A percentile compares a stretch with the other conserved stretches of the same genome.
Evolutionary conservation across 2,797 vertebrate species (phyloP).

Genomic region (Pterois miles): DNA sequence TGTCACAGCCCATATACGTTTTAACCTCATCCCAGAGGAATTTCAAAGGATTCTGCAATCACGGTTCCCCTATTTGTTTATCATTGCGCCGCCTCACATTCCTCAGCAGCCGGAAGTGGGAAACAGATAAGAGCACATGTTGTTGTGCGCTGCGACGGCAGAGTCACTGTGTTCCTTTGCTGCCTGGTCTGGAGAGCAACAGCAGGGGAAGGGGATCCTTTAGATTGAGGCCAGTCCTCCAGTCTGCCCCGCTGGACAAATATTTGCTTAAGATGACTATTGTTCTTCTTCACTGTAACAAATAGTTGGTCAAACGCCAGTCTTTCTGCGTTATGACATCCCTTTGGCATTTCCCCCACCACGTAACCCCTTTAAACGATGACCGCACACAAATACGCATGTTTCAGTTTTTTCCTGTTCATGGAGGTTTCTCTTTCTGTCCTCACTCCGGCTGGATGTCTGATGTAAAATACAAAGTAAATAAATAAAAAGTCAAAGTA

Average conservation of each 20-base stretch:
- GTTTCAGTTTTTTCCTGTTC: conserved; percentile 48
- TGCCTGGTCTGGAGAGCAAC: conserved; percentile 32
- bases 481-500: too few relatives aligned
- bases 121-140: conserved; percentile 69
- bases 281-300: conserved; percentile 47
- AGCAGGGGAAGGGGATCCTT: conserved; percentile 8
- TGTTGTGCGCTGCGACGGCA: conserved; percentile 33
- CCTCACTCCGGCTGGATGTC: conserved; percentile 1
- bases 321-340: conserved; percentile 60
- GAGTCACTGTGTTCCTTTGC: conserved; percentile 14
- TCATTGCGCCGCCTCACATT: conserved; percentile 61
- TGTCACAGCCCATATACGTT: conserved; percentile 33
- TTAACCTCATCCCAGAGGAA: conserved; percentile 49
- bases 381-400: background rate
- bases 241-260: conserved; percentile 54
- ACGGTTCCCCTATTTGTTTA: conserved; percentile 48
- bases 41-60: conserved; percentile 41
- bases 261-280: conserved; percentile 65
- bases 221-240: conserved; percentile 36
- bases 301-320: conserved; percentile 66
- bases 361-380: conserved; percentile 26
- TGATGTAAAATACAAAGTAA: conserved; percentile 45
- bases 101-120: conserved; percentile 52
- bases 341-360: conserved; percentile 61
- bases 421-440: conserved; percentile 17